Percentiles rank a stretch among this genome's conserved stretches.
Conservation (phyloP, 2,797 vertebrate genomes). For the Diplodus puntazzo region DNA sequence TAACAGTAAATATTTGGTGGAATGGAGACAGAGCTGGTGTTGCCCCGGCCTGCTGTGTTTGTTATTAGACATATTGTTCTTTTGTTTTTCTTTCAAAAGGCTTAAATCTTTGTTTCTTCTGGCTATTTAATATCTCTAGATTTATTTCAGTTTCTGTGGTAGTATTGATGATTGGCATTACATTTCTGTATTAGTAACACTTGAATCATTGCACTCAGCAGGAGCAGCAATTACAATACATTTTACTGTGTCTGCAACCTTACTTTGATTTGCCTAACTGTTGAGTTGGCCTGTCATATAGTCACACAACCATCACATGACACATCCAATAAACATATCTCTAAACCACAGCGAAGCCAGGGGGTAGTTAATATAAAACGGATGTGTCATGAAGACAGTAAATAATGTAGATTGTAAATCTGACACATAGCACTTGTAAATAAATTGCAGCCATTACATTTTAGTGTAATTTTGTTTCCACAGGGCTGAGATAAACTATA, state of each 20-base stretch:
- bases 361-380: slow-evolving; percentile 1
- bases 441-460: neutral
- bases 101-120: neutral
- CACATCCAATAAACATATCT: slow-evolving; percentile 7
- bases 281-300: slow-evolving; percentile 6
- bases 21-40: neutral
- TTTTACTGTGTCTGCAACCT: neutral
- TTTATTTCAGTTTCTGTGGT: slow-evolving; percentile 30
- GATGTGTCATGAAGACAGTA: neutral
- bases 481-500: neutral
- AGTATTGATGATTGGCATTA: neutral
- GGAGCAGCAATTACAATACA: slow-evolving; percentile 8
- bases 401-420: slow-evolving; percentile 18
- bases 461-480: neutral
- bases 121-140: slow-evolving; percentile 25
- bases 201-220: slow-evolving; percentile 24
- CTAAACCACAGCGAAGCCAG: slow-evolving; percentile 5
- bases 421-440: neutral
- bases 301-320: neutral
- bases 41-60: slow-evolving; percentile 1
- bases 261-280: slow-evolving; percentile 15
- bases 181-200: slow-evolving; percentile 11
- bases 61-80: slow-evolving; percentile 19
- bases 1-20: slow-evolving; percentile 3
- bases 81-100: neutral